Conservation (phyloP, 2,113 vertebrate genomes). For the Telmatochromis sp. region DNA sequence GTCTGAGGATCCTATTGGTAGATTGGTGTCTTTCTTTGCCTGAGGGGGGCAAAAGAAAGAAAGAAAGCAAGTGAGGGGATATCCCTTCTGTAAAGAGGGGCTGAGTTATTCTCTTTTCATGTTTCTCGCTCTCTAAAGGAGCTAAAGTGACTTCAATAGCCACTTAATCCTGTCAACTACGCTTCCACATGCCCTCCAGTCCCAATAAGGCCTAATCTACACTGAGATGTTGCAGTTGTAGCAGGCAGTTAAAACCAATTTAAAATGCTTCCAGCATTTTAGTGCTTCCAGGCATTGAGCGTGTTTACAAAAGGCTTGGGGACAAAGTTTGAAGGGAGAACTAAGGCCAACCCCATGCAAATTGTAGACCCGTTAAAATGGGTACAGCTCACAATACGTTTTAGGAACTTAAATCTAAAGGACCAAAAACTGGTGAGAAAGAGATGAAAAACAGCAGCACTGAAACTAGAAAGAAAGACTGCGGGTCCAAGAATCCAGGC, state of each 20-base stretch:
- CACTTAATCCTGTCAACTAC: conserved; percentile 96
- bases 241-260: conserved; percentile 91
- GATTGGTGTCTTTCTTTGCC: conserved; percentile 84
- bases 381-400: conserved; percentile 62
- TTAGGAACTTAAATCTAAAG: conserved; percentile 60
- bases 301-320: conserved; percentile 68
- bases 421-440: conserved; percentile 49
- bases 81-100: conserved; percentile 32
- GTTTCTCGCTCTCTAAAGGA: conserved; percentile 85
- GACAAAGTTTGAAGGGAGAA: conserved; percentile 16
- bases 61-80: conserved; percentile 14
- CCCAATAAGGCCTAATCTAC: conserved; percentile 85
- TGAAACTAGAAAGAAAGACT: conserved; percentile 45
- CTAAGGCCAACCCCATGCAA: conserved; percentile 24
- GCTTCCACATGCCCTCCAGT: conserved; percentile 89
- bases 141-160: conserved; percentile 96
- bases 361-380: conserved; percentile 68
- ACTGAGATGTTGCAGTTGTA: conserved; percentile 84
- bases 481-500: conserved; percentile 10
- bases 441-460: conserved; percentile 62
- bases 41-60: conserved; percentile 44
- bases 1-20: conserved; percentile 81
- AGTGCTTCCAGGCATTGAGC: conserved; percentile 69
- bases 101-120: conserved; percentile 79
- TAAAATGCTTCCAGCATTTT: conserved; percentile 84